Conservation (phyloP, 2,797 vertebrate genomes). For the Apogon talboti region DNA sequence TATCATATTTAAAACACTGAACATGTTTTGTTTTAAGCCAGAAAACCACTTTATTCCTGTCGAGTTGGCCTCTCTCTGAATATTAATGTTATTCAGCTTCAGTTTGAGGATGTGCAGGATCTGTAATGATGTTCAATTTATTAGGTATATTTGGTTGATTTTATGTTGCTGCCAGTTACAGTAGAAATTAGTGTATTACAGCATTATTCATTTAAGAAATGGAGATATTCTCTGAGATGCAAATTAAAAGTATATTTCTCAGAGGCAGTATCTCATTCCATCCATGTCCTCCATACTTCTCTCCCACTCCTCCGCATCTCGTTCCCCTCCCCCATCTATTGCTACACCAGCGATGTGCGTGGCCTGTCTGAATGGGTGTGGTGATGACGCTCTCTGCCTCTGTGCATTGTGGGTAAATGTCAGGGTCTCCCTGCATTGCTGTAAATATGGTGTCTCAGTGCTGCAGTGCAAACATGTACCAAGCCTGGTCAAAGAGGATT, state of each 20-base stretch:
- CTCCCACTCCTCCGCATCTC: conserved; percentile 59
- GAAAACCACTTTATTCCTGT: background rate
- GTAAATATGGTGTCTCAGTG: conserved; percentile 70
- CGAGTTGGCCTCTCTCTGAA: background rate
- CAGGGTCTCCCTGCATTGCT: conserved; percentile 77
- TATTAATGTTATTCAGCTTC: background rate
- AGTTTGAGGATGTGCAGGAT: conserved; percentile 8
- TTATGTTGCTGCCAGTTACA: background rate
- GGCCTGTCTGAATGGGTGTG: conserved; percentile 81
- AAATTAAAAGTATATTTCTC: conserved; percentile 57
- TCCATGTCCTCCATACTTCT: conserved; percentile 57
- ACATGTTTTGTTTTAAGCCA: background rate
- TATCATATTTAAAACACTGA: too few relatives aligned
- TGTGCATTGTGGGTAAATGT: conserved; percentile 83
- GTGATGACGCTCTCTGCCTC: conserved; percentile 73
- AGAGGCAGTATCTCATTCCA: conserved; percentile 48
- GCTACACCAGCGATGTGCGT: conserved; percentile 65
- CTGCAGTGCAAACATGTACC: conserved; percentile 25
- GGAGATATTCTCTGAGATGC: conserved; percentile 16
- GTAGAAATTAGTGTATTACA: conserved; percentile 12
- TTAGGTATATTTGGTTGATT: conserved; percentile 27
- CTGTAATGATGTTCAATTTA: conserved; percentile 17
- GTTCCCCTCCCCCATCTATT: conserved; percentile 75
- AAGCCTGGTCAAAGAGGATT: conserved; percentile 10
- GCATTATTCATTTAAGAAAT: conserved; percentile 6